A percentile compares a stretch with the other conserved stretches of the same genome.
Conservation (phyloP, 2,888 invertebrate genomes). For the Prenolepis imparis region DNA sequence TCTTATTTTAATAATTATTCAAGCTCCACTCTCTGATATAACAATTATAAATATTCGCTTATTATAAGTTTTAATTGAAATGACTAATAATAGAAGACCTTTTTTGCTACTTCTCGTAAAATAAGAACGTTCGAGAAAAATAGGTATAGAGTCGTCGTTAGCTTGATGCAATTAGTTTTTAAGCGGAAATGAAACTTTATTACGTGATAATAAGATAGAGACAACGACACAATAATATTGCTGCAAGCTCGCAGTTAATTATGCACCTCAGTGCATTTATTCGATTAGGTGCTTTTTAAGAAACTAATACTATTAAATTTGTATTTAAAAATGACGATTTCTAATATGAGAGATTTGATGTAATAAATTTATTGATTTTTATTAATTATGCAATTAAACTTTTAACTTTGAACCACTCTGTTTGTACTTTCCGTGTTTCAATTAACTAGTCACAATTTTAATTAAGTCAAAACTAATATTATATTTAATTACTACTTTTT, state of each 20-base stretch:
- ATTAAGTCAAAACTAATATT: not conserved
- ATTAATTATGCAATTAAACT: not conserved
- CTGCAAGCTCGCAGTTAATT: slow-evolving; percentile 1
- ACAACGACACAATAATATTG: not conserved
- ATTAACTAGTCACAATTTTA: not conserved
- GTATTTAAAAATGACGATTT: not conserved
- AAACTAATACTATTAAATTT: not conserved
- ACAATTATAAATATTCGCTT: not conserved
- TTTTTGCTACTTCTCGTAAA: not conserved
- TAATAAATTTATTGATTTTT: not conserved
- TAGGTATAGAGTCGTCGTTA: not conserved
- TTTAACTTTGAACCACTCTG: not conserved
- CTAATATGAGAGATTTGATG: not conserved
- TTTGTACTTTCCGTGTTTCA: not conserved
- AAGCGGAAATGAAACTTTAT: not conserved
- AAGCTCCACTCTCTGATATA: not conserved
- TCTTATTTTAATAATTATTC: not conserved
- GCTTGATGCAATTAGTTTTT: not conserved
- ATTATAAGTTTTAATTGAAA: not conserved
- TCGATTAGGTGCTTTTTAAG: not conserved
- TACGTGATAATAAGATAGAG: not conserved
- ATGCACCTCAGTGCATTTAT: not conserved
- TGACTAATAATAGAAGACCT: not conserved
- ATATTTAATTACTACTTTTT: not conserved
- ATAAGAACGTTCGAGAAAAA: not conserved